phyloP scores from a whole-genome alignment of 1,140 invertebrate species.

The Agrilus planipennis region DNA sequence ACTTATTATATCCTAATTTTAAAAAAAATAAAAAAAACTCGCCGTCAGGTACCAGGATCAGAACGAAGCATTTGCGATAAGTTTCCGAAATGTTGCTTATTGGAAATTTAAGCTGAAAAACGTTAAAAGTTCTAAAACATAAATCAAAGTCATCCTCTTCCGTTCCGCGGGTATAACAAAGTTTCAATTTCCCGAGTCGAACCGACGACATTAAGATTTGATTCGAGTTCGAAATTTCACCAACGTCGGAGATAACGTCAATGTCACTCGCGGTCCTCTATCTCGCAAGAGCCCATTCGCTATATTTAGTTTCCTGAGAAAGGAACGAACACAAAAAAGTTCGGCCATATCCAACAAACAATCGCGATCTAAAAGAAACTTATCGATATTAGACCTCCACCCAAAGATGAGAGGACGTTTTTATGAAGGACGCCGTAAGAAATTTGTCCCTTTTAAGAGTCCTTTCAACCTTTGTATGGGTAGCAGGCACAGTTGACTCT shows the following conservation, averaged over 20 bases:
- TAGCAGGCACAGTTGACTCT: too few relatives aligned
- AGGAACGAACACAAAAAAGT: too few relatives aligned
- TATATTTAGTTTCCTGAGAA: too few relatives aligned
- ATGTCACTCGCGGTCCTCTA: slow-evolving; percentile 5
- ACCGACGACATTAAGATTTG: slow-evolving; percentile 30
- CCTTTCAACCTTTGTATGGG: too few relatives aligned
- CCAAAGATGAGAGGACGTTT: too few relatives aligned
- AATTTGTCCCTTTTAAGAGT: too few relatives aligned
- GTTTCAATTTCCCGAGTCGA: slow-evolving; percentile 31
- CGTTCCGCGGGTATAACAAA: slow-evolving; percentile 24
- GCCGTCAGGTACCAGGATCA: not conserved
- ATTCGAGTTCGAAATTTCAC: slow-evolving; percentile 19
- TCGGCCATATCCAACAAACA: too few relatives aligned
- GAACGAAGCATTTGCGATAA: not conserved
- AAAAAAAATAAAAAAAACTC: not conserved
- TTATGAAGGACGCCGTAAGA: too few relatives aligned
- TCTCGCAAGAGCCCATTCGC: too few relatives aligned
- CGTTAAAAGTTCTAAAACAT: slow-evolving; percentile 22
- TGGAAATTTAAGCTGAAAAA: slow-evolving; percentile 15
- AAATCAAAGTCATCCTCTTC: slow-evolving; percentile 30
- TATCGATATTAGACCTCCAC: too few relatives aligned
- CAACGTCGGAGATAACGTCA: slow-evolving; percentile 12
- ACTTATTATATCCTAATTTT: too few relatives aligned
- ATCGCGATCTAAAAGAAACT: too few relatives aligned
- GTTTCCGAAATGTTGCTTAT: not conserved